Evolutionary conservation across 2,113 vertebrate species (phyloP), one percentile per base, ranked within the genome.

Genomic region (Cervus canadensis): DNA sequence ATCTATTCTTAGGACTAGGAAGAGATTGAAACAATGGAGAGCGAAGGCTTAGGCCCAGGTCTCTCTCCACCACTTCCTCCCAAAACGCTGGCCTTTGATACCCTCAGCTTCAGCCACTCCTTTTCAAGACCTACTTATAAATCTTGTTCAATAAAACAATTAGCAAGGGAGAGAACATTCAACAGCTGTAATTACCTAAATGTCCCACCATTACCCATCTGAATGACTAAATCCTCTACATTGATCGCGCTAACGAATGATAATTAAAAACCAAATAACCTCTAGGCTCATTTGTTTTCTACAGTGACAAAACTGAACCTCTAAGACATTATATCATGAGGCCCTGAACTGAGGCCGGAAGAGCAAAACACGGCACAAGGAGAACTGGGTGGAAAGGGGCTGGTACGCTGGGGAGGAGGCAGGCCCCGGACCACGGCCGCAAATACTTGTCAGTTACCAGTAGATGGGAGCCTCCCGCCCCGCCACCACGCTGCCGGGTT

Each of bases 231-330:
- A 98, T 98, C 96, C 92, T 98, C 97, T 96, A 89, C 97, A 98
- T 98, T 97, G 98, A 98, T 98, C 97, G 91, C 98, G 98, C 98
- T 97, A 98, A 96, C 92, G 87, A 98, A 98, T 97, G 92, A 97
- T 98, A 98, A 98, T 99, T 98, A 98, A 98, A 98, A 98, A 98
- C 98, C 97, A 98, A 98, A 99, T 98, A 98, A 97, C 95, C 64
- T 98, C 96, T 94, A 91, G 45, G 36, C 60, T 98, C 93, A 97
- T 98, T 98, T 98, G 97, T 98, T 98, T 98, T 89, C 93, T 71
- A 33, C 84, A 79, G 57, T 43, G 91, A 97, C 86, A 94, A 97
- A 97, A 89, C 86, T 45, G 93, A 96, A 67, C 91, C 90, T 89
- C 16, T 56, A 84, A 84, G 82, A 87, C 85, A 74, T 91, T 92